A percentile compares a stretch with the other conserved stretches of the same genome.
Conservation (phyloP, 2,888 invertebrate species). For the Ennomos quercinarius region DNA sequence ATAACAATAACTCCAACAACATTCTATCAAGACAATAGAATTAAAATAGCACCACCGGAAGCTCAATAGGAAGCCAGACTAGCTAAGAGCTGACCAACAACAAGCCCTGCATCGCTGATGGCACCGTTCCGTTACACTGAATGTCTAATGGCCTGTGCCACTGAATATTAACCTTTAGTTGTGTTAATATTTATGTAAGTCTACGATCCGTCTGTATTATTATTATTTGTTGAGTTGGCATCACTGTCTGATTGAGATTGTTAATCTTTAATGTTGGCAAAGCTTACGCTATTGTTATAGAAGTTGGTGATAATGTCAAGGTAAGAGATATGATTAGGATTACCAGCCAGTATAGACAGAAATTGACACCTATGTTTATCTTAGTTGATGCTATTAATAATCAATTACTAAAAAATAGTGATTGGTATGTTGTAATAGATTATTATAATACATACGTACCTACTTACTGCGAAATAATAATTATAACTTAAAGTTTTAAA, state of each 20-base stretch:
- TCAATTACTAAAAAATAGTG: no score
- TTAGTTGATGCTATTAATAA: no score
- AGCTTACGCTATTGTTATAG: no score
- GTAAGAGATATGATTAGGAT: no score
- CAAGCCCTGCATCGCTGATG: slow-evolving; percentile 64
- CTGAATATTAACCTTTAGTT: slow-evolving; percentile 33
- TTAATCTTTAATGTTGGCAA: no score
- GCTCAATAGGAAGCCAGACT: slow-evolving; percentile 55
- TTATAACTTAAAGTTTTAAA: no score
- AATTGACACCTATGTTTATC: no score
- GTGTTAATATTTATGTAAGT: slow-evolving; percentile 42
- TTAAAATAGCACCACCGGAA: slow-evolving; percentile 56
- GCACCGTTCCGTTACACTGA: slow-evolving; percentile 77
- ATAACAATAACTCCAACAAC: background rate
- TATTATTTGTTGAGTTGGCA: slow-evolving; percentile 30
- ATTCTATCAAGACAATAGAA: slow-evolving; percentile 46
- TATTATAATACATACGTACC: no score
- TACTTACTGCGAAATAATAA: no score
- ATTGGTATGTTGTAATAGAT: no score
- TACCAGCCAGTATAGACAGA: no score
- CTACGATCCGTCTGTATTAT: slow-evolving; percentile 39
- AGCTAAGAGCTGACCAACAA: slow-evolving; percentile 41
- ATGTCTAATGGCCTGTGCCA: slow-evolving; percentile 71
- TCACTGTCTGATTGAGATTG: background rate
- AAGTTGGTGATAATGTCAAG: no score